Evolutionary conservation across 2,797 vertebrate species (phyloP), one percentile per base, ranked within the genome.

Genomic region (Halcyon smyrnensis): DNA sequence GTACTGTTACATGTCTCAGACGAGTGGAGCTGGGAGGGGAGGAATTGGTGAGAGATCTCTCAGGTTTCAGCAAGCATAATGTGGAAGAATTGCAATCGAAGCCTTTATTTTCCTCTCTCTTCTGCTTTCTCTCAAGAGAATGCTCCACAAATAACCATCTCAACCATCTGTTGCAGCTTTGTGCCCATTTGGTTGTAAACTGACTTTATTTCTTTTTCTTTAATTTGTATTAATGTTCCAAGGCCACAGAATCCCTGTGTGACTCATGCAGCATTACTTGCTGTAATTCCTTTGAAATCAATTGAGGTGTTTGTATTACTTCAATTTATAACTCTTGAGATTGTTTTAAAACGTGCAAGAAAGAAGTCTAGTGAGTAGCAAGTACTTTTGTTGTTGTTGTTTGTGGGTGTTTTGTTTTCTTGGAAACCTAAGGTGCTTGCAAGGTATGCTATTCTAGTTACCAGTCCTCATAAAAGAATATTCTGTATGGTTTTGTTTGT

Each of bases 261-360:
- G 70, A 79, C 23, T 93, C 46, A 73, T 43, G 64, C 45, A 67
- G 46, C 32, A 37, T 57, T 68, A 18, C 23, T 60, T 90, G 11
- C 21, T 84, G 9, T 73, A 95, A 85, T 86, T 87, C 24, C 30
- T 57, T 91, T 93, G 77, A 79, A 94, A 78, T 91, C 51, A 65
- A 6, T 89, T 71, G 34, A 88, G 19, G 86, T 73, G 6, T 88
- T 65, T 92, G 64, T 8, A 45, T 94, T 53, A 63, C 24, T 75
- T 79, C 15, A 51, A 6, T 59, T 46, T 48, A 36, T 41, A 81
- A 34, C 57, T 84, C 85, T 12, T 39, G 68, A 75, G 43, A 32
- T 54, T 59, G 37, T 69, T 81, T 53, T 80, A 46, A 83, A 68
- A 48, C 1, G 1, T 65, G 3, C 21, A 51, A 67, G 30, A 59